Conservation (phyloP, 2,797 vertebrate genomes). For the Poecile montanus region DNA sequence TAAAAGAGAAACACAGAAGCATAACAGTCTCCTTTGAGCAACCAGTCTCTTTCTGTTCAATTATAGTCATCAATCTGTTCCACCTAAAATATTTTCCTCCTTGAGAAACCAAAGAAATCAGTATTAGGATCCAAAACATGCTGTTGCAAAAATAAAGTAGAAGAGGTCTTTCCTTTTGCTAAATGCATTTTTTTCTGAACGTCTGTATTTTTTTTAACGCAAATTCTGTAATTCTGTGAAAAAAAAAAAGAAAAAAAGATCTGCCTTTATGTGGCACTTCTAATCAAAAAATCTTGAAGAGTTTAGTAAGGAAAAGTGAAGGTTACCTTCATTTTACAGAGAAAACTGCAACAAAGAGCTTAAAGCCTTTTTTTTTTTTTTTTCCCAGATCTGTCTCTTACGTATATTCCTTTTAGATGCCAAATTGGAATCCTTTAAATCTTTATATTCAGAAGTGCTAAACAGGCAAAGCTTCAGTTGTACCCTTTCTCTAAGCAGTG, state of each 20-base stretch:
- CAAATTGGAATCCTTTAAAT: not conserved
- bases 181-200: not conserved
- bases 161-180: conserved; percentile 16
- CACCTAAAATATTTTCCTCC: conserved; percentile 65
- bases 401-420: not conserved
- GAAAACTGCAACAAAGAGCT: not conserved
- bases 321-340: not conserved
- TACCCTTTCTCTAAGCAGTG: not conserved
- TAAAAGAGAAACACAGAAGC: conserved; percentile 57
- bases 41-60: conserved; percentile 62
- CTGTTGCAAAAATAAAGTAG: conserved; percentile 28
- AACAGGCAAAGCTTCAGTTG: not conserved
- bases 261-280: not conserved
- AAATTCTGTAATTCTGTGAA: not conserved
- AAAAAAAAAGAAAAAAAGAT: not conserved
- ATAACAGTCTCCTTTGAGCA: conserved; percentile 49
- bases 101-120: conserved; percentile 46
- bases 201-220: not conserved
- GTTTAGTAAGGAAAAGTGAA: not conserved
- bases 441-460: not conserved
- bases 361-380: not conserved
- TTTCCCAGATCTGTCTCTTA: not conserved
- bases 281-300: not conserved
- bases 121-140: conserved; percentile 39
- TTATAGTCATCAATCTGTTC: conserved; percentile 67